Percentiles rank a stretch among this genome's conserved stretches.
Conservation (phyloP, 2,888 invertebrate species). For the Zygaena filipendulae region DNA sequence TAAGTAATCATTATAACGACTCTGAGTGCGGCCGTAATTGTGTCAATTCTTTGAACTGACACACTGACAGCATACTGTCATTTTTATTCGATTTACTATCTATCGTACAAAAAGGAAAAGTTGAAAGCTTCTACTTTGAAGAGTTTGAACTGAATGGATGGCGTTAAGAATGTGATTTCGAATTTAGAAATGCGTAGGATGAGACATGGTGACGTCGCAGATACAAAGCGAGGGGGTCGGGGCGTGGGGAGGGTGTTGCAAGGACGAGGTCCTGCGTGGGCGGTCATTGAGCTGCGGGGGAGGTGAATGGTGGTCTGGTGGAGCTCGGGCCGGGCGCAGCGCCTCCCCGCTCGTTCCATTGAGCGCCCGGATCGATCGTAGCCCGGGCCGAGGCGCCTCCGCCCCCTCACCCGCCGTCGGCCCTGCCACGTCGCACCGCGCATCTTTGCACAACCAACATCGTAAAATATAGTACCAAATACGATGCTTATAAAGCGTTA, state of each 20-base stretch:
- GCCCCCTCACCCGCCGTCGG: constrained; percentile 10
- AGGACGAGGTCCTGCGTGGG: constrained; percentile 43
- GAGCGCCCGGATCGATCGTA: constrained; percentile 47
- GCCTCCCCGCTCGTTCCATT: constrained; percentile 33
- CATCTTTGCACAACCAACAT: too few relatives aligned
- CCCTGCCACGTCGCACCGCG: constrained; percentile 8
- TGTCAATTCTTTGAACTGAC: too few relatives aligned
- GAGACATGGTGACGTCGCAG: constrained; percentile 38
- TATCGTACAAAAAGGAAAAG: too few relatives aligned
- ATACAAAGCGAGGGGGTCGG: constrained; percentile 18
- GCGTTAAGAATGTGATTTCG: constrained; percentile 41
- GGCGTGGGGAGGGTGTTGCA: constrained; percentile 24
- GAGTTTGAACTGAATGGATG: constrained; percentile 48
- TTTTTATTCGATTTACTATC: too few relatives aligned
- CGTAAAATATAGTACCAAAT: too few relatives aligned
- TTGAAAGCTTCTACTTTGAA: too few relatives aligned
- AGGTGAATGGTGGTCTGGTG: constrained; percentile 64
- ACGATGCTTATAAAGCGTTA: not conserved
- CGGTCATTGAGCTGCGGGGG: constrained; percentile 62
- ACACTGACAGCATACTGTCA: too few relatives aligned
- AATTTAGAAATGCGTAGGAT: constrained; percentile 52
- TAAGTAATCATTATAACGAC: too few relatives aligned
- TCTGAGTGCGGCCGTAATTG: too few relatives aligned
- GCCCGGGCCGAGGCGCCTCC: constrained; percentile 24
- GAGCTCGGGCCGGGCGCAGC: constrained; percentile 28